Conservation (phyloP, 2,113 vertebrate species). For the Pycnonotus jocosus region DNA sequence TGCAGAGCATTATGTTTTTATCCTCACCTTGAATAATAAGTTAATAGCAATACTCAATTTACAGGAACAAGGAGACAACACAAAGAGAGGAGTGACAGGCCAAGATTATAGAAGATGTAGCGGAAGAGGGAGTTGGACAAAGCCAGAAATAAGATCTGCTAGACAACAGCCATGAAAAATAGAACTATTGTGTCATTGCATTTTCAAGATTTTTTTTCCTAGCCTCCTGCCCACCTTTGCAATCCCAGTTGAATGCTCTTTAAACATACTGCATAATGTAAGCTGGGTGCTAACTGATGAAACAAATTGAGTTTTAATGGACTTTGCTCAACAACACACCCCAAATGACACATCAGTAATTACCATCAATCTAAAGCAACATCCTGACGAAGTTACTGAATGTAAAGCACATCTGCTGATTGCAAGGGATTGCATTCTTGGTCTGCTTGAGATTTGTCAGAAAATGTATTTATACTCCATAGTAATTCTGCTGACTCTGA, state of each 20-base stretch:
- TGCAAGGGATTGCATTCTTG: constrained; percentile 26
- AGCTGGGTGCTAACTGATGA: constrained; percentile 14
- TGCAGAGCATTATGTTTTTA: not conserved
- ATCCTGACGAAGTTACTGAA: constrained; percentile 26
- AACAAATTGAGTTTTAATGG: constrained; percentile 52
- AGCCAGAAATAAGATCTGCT: not conserved
- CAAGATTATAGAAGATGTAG: not conserved
- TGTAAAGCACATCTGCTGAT: constrained; percentile 32
- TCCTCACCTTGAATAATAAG: not conserved
- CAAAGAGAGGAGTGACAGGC: not conserved
- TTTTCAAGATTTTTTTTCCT: not conserved
- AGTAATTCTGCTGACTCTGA: constrained; percentile 45
- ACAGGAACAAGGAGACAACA: not conserved
- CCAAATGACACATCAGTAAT: constrained; percentile 44
- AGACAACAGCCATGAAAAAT: not conserved
- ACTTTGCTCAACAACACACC: constrained; percentile 38
- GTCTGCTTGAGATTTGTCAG: constrained; percentile 22
- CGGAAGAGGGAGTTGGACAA: not conserved
- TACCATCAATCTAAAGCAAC: constrained; percentile 36
- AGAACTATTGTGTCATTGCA: not conserved
- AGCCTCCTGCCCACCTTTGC: not conserved
- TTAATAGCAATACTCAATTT: not conserved
- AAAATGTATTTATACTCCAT: constrained; percentile 51
- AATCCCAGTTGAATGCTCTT: not conserved
- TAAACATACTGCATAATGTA: not conserved